phyloP scores from a whole-genome alignment of 2,113 vertebrate genomes.

The Phoenicopterus ruber region DNA sequence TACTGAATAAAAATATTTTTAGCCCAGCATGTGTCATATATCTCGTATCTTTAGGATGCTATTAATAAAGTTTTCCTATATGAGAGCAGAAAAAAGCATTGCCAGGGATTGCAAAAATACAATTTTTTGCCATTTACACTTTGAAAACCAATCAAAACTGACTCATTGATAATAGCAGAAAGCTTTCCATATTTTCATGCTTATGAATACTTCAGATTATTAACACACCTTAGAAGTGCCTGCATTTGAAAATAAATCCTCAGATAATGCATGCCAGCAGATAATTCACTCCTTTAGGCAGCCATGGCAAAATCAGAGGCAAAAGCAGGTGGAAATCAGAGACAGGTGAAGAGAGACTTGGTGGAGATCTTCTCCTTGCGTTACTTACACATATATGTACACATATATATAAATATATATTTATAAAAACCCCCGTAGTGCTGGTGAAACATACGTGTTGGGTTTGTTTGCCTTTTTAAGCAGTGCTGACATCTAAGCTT shows the following conservation, averaged over 20 bases:
- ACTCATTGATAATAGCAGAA: not conserved
- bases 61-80: slow-evolving; percentile 48
- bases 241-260: not conserved
- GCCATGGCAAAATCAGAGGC: not conserved
- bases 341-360: not conserved
- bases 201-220: not conserved
- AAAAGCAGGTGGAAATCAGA: not conserved
- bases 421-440: not conserved
- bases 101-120: not conserved
- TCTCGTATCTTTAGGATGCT: not conserved
- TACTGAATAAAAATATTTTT: slow-evolving; percentile 51
- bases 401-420: not conserved
- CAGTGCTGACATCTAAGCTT: not conserved
- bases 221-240: not conserved
- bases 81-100: slow-evolving; percentile 14
- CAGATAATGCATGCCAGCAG: not conserved
- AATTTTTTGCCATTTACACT: not conserved
- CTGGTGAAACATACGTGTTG: not conserved
- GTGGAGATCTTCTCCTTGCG: not conserved
- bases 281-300: not conserved
- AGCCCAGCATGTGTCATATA: slow-evolving; percentile 17
- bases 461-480: not conserved
- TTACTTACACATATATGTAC: not conserved
- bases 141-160: not conserved
- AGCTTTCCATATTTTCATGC: not conserved